Conservation (phyloP, 2,797 vertebrate species). For the Squalus acanthias region DNA sequence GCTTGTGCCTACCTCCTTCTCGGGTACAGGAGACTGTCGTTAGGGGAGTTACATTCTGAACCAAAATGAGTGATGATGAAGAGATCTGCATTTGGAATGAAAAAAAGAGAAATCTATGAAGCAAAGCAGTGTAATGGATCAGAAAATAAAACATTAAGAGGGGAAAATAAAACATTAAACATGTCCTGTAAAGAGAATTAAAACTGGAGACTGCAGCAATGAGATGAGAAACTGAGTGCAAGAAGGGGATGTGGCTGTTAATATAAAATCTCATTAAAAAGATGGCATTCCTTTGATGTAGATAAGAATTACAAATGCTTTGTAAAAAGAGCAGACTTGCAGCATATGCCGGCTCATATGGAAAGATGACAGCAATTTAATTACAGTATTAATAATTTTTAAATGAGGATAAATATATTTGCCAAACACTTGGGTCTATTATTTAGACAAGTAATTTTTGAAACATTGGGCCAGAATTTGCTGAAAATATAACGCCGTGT, state of each 20-base stretch:
- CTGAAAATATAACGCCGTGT: not conserved
- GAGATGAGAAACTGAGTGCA: not conserved
- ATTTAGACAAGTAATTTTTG: not conserved
- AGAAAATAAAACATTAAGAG: not conserved
- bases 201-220: not conserved
- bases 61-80: not conserved
- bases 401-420: not conserved
- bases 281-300: not conserved
- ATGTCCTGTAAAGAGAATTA: not conserved
- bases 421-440: not conserved
- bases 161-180: not conserved
- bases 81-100: not conserved
- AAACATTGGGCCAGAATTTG: not conserved
- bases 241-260: not conserved
- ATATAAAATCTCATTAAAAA: not conserved
- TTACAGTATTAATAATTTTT: not conserved
- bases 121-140: not conserved
- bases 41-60: not conserved
- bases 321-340: not conserved
- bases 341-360: not conserved
- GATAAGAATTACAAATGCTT: not conserved
- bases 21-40: not conserved
- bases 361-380: not conserved
- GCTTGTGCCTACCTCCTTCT: not conserved
- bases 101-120: not conserved